A percentile compares a stretch with the other conserved stretches of the same genome.
phyloP scores from a whole-genome alignment of 2,113 vertebrate species.

The Camelus bactrianus region DNA sequence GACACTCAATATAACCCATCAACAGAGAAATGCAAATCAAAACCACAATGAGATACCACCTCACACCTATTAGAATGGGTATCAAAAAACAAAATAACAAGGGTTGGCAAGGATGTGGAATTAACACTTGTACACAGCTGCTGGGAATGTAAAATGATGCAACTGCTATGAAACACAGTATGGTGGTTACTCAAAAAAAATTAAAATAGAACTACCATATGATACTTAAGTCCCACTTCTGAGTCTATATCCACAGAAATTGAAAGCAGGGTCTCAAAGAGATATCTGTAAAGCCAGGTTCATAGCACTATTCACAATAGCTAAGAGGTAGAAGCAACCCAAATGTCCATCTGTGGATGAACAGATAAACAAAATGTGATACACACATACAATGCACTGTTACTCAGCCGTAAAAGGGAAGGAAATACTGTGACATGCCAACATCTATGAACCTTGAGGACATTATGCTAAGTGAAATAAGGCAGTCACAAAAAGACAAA shows the following conservation, averaged over 20 bases:
- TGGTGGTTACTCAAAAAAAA: neutral
- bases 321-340: neutral
- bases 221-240: neutral
- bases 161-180: neutral
- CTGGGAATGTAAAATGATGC: neutral
- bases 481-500: neutral
- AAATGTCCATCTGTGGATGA: neutral
- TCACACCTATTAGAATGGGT: neutral
- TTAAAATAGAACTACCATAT: neutral
- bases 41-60: neutral
- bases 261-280: neutral
- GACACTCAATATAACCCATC: neutral
- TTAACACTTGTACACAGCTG: neutral
- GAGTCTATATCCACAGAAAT: neutral
- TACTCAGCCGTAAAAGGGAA: neutral
- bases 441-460: neutral
- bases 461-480: conserved; percentile 16
- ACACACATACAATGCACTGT: neutral
- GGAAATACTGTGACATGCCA: neutral
- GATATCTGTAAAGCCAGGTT: neutral
- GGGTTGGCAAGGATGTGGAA: neutral
- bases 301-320: neutral
- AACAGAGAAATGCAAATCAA: neutral
- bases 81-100: neutral
- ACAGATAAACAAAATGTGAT: neutral